A percentile compares a stretch with the other conserved stretches of the same genome.
These are phyloP conservation scores for Heliconius hewitsoni DNA, from an alignment of 1,140 invertebrate genomes.

Conservation along the genomic window DNA sequence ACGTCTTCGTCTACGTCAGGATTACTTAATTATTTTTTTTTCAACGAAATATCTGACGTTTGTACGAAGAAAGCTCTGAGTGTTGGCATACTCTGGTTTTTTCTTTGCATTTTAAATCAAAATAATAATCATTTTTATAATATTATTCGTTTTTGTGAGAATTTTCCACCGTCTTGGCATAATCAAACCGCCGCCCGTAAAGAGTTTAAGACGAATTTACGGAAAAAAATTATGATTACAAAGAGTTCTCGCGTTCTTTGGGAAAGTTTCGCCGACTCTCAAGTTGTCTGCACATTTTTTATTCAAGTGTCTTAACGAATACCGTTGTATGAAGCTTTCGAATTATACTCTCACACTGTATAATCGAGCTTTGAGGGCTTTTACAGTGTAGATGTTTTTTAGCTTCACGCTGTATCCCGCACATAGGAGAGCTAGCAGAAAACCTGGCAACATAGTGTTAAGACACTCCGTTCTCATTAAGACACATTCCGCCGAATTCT, in stretches of 20 bases:
- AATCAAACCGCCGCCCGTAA: conserved; percentile 63
- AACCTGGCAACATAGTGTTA: too few species aligned
- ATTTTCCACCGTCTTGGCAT: conserved; percentile 69
- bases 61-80: conserved; percentile 40
- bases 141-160: conserved; percentile 63
- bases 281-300: conserved; percentile 31
- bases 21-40: conserved; percentile 67
- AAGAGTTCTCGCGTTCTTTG: conserved; percentile 53
- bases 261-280: conserved; percentile 47
- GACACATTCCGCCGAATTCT: too few species aligned
- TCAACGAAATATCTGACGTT: conserved; percentile 50
- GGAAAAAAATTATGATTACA: conserved; percentile 59
- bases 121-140: conserved; percentile 49
- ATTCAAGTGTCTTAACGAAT: conserved; percentile 22
- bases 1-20: conserved; percentile 52
- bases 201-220: conserved; percentile 72
- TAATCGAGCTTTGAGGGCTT: background rate
- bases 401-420: too few species aligned
- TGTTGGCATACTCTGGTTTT: conserved; percentile 52
- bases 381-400: background rate
- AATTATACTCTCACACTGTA: background rate
- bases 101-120: conserved; percentile 76
- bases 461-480: too few species aligned
- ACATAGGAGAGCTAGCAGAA: too few species aligned
- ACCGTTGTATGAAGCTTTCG: conserved; percentile 6